Percentiles rank a stretch among this genome's conserved stretches.
Evolutionary conservation across 2,888 invertebrate genomes (phyloP).

Genomic region (Phyllotreta cruciferae): DNA sequence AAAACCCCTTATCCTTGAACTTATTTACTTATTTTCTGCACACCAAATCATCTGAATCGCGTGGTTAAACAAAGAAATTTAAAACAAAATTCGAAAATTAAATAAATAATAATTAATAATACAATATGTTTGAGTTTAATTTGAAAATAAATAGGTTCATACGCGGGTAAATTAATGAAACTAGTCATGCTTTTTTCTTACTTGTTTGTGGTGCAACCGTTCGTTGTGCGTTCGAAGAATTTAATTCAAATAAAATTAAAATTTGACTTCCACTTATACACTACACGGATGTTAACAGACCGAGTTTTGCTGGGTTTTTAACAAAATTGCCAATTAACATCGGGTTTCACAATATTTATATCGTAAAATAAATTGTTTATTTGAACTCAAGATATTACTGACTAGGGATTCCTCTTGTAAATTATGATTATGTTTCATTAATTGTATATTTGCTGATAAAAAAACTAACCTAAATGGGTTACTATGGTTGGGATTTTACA

Average conservation of each 20-base stretch:
- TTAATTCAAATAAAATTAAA: conserved; percentile 1
- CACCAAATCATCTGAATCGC: no score
- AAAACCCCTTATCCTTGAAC: no score
- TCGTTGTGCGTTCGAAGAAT: not conserved
- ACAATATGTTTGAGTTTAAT: no score
- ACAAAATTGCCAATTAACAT: conserved; percentile 5
- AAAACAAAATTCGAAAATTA: no score
- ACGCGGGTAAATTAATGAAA: no score
- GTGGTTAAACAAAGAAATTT: no score
- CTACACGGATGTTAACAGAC: not conserved
- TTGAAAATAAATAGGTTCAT: no score
- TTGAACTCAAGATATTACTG: conserved; percentile 8
- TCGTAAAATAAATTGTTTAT: conserved; percentile 12
- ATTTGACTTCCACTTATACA: not conserved
- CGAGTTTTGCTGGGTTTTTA: not conserved
- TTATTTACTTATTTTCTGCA: no score
- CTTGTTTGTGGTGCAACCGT: not conserved
- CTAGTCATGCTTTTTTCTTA: not conserved
- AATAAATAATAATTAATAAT: no score
- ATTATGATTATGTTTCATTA: not conserved
- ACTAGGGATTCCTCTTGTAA: not conserved
- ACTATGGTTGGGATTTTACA: no score
- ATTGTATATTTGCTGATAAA: not conserved
- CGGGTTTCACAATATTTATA: conserved; percentile 10
- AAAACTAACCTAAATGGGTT: not conserved